Base-by-base conservation (phyloP, 1,140 invertebrate species). In the Drosophila pallidifrons region DNA sequence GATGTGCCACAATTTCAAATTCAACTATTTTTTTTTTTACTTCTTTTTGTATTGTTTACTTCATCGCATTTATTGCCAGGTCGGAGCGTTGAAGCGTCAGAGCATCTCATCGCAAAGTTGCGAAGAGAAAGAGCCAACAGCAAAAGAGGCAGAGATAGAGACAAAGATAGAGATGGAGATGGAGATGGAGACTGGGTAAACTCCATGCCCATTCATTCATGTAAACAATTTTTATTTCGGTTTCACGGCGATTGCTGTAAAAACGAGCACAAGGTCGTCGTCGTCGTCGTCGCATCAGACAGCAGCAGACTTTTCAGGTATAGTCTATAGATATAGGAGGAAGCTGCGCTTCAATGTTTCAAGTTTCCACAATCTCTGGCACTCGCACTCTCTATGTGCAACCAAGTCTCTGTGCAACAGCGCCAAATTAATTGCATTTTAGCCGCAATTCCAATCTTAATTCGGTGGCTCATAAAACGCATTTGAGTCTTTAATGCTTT, bases 191-290 rank as follows among this genome's bases (percentile, higher is more conserved):
- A 54, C 38, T 38, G 28, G 51, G 8, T 43, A 45, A 41, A 57
- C 57, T 61, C 52, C 68, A 61, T 51, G 35, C 57, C 65, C 68
- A 57, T 78, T 73, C 70, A 83, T 75, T 77, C 60, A 75, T 60
- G 70, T 77, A 87, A 52, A 82, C 68, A 79, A 87, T 79, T 87
- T 38, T 87, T 66, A 82, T 88, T 78, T 87, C 51, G 32, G 61
- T 80, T 86, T 88, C 61, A 64, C 77, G 64, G 61, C 63, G 55
- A 65, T 49, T 78, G 65, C 75, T 81, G 60, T 81, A 49, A 60
- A 88, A 89, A 89, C 63, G 75, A 79, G 85, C 75, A 89, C 85
- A 89, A 89, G 85, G 85, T 89, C 85, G 85, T 13, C 11, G 43
- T 2, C 11, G 43, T 2, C 25, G 2, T 6, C n/a, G 30, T n/a